These are phyloP conservation scores for Lepidonotus clava DNA, from an alignment of 2,888 invertebrate genomes.

Conservation along the genomic window DNA sequence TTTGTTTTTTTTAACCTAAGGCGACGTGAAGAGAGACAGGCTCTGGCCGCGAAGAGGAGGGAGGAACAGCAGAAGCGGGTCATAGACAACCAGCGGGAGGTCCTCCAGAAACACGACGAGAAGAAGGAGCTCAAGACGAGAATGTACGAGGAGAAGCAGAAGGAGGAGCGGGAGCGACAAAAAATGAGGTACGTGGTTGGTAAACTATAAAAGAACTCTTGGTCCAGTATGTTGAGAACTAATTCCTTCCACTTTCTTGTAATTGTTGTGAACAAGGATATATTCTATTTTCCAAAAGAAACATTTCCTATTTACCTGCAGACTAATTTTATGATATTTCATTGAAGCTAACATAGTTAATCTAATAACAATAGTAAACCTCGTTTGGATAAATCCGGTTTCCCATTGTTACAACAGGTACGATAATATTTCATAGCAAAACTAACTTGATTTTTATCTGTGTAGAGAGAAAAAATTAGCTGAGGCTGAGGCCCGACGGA, in stretches of 20 bases:
- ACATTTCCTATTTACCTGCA: too few relatives aligned
- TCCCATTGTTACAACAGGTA: too few relatives aligned
- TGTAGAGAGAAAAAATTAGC: constrained; percentile 57
- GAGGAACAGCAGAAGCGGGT: constrained; percentile 46
- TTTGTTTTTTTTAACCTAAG: not conserved
- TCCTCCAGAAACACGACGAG: constrained; percentile 7
- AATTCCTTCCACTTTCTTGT: too few relatives aligned
- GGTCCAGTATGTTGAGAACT: too few relatives aligned
- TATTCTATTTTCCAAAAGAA: too few relatives aligned
- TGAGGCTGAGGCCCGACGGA: constrained; percentile 55
- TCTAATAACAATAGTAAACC: too few relatives aligned
- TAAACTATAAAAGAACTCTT: too few relatives aligned
- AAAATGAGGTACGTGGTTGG: constrained; percentile 43
- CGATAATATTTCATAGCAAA: too few relatives aligned
- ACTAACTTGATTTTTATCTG: not conserved
- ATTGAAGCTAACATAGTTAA: too few relatives aligned
- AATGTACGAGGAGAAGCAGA: constrained; percentile 57
- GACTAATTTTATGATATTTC: too few relatives aligned
- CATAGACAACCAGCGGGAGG: not conserved
- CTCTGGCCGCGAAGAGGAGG: constrained; percentile 38
- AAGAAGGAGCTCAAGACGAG: constrained; percentile 49
- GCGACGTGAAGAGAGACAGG: constrained; percentile 52
- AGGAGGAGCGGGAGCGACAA: constrained; percentile 49
- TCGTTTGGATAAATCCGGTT: too few relatives aligned
- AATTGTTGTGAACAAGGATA: too few relatives aligned